phyloP scores from a whole-genome alignment of 2,888 invertebrate species.

The Cecidostiba fungosa region DNA sequence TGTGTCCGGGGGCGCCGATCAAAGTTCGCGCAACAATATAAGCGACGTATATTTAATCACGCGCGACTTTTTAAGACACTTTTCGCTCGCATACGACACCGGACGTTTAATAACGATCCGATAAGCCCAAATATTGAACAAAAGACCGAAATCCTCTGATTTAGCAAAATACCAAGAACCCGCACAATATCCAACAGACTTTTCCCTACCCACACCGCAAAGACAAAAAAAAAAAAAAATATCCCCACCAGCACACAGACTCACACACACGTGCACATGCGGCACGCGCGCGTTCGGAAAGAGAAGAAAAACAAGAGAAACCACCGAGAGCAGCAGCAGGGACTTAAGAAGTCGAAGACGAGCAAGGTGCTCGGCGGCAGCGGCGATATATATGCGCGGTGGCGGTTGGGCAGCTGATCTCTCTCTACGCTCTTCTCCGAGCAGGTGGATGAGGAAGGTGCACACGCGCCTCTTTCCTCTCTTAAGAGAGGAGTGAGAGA shows the following conservation, averaged over 20 bases:
- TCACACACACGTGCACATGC: neutral
- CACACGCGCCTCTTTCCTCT: slow-evolving; percentile 31
- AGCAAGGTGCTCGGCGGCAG: slow-evolving; percentile 29
- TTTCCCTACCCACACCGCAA: neutral
- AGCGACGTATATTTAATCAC: neutral
- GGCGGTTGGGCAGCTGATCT: slow-evolving; percentile 77
- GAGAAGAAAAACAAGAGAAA: neutral
- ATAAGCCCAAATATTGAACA: no score
- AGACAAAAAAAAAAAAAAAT: neutral
- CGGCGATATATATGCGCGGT: neutral
- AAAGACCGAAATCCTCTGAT: no score
- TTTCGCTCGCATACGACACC: no score
- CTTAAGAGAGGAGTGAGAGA: slow-evolving; percentile 43
- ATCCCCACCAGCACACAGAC: neutral
- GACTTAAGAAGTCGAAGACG: slow-evolving; percentile 27
- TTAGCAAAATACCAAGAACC: neutral
- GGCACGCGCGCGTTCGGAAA: slow-evolving; percentile 19
- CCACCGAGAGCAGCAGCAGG: neutral
- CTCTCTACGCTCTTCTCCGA: slow-evolving; percentile 66
- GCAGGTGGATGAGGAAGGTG: slow-evolving; percentile 76
- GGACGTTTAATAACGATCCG: neutral
- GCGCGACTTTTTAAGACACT: neutral
- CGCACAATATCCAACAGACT: neutral
- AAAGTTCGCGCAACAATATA: slow-evolving; percentile 9
- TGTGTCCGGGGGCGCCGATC: slow-evolving; percentile 21